Base-by-base conservation (phyloP, 1,140 invertebrate genomes). In the Drosophila elegans region DNA sequence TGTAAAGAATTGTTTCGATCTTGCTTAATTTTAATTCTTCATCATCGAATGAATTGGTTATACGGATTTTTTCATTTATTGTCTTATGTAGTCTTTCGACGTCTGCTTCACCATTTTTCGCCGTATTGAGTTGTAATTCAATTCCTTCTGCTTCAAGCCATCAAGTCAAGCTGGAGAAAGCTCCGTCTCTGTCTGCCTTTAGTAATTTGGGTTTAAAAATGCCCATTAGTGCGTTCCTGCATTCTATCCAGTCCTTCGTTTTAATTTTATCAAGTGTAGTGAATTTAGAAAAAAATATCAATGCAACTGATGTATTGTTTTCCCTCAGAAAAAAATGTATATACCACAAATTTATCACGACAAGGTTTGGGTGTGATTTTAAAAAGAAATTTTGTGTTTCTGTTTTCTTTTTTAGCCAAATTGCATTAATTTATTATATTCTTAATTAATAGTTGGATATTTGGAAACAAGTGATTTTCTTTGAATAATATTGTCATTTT, bases 31-130 rank as follows among this genome's bases (percentile, higher is more conserved):
- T 48, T 48, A 29, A 11, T 48, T 48, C 27, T 27, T 48, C n/a
- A 32, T 34, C 48, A 13, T 51, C 48, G 11, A 27, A 51, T 32
- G 27, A 46, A 46, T 57, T 73, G n/a, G 62, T 32, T 41, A 69
- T 62, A 63, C 66, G 41, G 38, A 71, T 62, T 54, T 75, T 75
- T 41, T 63, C 54, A 29, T 45, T 57, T 56, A 62, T 11, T 32
- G 52, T 75, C 41, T 62, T 75, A 38, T 56, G 51, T 21, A 62
- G 45, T 36, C 53, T 36, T 72, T 72, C 68, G 5, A 63, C 21
- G 36, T 54, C 56, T 44, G 41, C 45, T 53, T 21, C 16, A 21
- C 16, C 16, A 21, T 21, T 21, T 1, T 21, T 21, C 16, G 16
- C 16, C 16, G 16, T 21, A 21, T 21, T 21, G 16, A 21, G 16